A percentile compares a stretch with the other conserved stretches of the same genome.
Evolutionary conservation across 2,797 vertebrate species (phyloP).

Genomic region (Lepilemur ruficaudatus): DNA sequence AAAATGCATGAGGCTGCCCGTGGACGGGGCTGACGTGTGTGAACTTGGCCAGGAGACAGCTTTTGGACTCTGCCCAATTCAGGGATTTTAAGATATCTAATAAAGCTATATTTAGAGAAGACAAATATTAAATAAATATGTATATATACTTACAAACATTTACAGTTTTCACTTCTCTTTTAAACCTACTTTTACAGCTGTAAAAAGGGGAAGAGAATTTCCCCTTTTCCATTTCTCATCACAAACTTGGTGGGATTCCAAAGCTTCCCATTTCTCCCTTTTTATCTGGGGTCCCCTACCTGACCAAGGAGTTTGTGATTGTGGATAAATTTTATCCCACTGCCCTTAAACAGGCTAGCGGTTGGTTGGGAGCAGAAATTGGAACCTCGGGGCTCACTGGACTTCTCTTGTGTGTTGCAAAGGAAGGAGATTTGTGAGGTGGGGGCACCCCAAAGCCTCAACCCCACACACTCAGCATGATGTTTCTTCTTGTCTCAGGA

Average conservation of each 20-base stretch:
- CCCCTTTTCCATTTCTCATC: background rate
- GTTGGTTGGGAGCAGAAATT: background rate
- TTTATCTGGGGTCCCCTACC: background rate
- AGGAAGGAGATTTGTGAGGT: background rate
- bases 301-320: background rate
- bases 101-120: constrained; percentile 13
- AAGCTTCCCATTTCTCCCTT: background rate
- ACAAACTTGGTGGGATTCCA: background rate
- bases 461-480: rapidly evolving
- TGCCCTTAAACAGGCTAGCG: background rate
- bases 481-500: background rate
- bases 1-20: background rate
- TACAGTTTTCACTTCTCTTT: background rate
- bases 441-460: background rate
- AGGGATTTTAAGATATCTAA: background rate
- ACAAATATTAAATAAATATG: background rate
- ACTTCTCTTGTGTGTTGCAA: background rate
- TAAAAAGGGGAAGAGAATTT: background rate
- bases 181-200: background rate
- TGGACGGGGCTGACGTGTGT: background rate
- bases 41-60: constrained; percentile 13
- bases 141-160: background rate
- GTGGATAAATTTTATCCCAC: background rate
- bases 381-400: background rate
- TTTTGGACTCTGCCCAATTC: background rate